These are phyloP conservation scores for Patiria miniata DNA, from an alignment of 35 echinoderm and acorn worm species.

Conservation along the genomic window DNA sequence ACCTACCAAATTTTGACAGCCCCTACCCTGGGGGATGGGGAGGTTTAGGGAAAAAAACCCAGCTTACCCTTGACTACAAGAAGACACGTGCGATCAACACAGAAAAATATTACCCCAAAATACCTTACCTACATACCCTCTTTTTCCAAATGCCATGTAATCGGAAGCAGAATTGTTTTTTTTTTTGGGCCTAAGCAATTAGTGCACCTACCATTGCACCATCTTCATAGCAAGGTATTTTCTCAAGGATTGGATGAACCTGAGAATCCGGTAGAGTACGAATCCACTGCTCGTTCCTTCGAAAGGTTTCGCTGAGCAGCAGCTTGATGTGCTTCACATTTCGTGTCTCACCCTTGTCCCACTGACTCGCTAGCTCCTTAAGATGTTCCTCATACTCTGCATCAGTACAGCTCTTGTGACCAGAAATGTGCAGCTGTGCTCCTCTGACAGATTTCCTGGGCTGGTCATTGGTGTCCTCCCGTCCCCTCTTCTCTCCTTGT, in stretches of 20 bases:
- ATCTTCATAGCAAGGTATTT: not conserved
- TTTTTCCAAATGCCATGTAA: too few relatives aligned
- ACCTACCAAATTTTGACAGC: too few relatives aligned
- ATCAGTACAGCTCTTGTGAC: not conserved
- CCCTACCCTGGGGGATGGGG: too few relatives aligned
- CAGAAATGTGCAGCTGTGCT: too few relatives aligned
- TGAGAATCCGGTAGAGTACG: not conserved
- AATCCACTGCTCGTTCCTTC: not conserved
- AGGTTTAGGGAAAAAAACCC: too few relatives aligned
- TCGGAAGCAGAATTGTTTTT: too few relatives aligned
- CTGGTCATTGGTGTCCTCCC: not conserved
- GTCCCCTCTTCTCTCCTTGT: not conserved
- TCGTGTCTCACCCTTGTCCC: not conserved
- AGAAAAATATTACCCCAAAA: too few relatives aligned
- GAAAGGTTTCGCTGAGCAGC: not conserved
- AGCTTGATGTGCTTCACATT: not conserved
- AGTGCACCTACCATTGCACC: not conserved
- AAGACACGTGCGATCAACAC: too few relatives aligned
- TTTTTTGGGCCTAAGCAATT: too few relatives aligned
- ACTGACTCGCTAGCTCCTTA: not conserved
- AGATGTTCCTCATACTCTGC: constrained; percentile 1
- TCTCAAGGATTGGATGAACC: not conserved
- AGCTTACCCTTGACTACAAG: too few relatives aligned
- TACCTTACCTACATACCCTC: too few relatives aligned
- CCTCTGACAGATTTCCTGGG: too few relatives aligned